These are phyloP conservation scores for Tychaedon coryphoeus DNA, from an alignment of 2,113 vertebrate genomes.

Conservation along the genomic window DNA sequence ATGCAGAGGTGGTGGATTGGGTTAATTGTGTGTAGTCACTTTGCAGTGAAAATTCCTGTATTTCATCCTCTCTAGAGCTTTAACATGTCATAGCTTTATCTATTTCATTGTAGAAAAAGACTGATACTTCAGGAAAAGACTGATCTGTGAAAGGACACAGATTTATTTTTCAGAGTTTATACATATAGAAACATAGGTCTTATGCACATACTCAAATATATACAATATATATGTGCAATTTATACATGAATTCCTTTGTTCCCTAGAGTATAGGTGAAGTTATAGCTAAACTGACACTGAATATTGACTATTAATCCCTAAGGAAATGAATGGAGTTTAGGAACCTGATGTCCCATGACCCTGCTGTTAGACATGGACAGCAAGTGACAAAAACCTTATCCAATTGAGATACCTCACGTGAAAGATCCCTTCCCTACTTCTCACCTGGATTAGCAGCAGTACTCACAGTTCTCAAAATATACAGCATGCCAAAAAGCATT, in stretches of 20 bases:
- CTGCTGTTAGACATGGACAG: neutral
- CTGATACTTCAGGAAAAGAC: neutral
- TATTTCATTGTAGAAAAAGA: neutral
- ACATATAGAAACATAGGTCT: neutral
- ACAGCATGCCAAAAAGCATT: neutral
- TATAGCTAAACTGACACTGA: neutral
- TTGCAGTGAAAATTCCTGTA: neutral
- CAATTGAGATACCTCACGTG: neutral
- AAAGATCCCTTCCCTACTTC: neutral
- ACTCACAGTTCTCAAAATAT: neutral
- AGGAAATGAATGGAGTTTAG: neutral
- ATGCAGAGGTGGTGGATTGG: neutral
- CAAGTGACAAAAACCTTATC: neutral
- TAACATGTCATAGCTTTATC: neutral
- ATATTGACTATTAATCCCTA: neutral
- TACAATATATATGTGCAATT: neutral
- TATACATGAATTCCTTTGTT: neutral
- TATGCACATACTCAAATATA: neutral
- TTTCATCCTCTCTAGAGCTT: neutral
- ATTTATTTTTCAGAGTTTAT: neutral
- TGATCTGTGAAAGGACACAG: neutral
- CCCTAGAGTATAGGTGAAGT: neutral
- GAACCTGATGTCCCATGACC: neutral
- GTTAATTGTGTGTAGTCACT: neutral
- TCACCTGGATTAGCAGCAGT: neutral